Evolutionary conservation across 2,888 invertebrate genomes (phyloP).

Genomic region (Drymonia ruficornis): DNA sequence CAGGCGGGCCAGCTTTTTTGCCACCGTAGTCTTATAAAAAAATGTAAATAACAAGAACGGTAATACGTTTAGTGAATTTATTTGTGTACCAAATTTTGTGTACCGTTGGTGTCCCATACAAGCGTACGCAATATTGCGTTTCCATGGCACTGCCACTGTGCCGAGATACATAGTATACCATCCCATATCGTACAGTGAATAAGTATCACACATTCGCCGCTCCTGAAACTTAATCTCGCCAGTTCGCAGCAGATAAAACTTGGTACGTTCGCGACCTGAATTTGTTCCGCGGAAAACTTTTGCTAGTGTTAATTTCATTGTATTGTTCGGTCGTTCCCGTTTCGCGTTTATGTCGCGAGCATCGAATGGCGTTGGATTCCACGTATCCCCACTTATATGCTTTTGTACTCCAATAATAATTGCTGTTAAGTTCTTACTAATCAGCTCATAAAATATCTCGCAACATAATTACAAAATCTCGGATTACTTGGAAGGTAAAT

Average conservation of each 20-base stretch:
- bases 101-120: too few species aligned
- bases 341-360: background rate
- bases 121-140: too few species aligned
- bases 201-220: conserved; percentile 21
- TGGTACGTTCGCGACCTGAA: conserved; percentile 39
- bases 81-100: too few species aligned
- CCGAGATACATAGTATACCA: background rate
- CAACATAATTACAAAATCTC: too few species aligned
- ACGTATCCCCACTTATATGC: background rate
- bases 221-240: conserved; percentile 52
- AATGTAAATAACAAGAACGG: too few species aligned
- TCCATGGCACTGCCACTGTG: too few species aligned
- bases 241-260: conserved; percentile 60
- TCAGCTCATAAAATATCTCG: too few species aligned
- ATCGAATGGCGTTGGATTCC: background rate
- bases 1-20: too few species aligned
- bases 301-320: conserved; percentile 50
- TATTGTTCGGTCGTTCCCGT: conserved; percentile 24
- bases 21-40: too few species aligned
- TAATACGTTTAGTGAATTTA: too few species aligned
- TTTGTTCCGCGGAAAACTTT: conserved; percentile 43
- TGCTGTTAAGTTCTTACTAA: too few species aligned
- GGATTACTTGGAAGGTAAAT: too few species aligned
- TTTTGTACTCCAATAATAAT: background rate
- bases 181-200: background rate